Evolutionary conservation across 2,113 vertebrate species (phyloP), one percentile per base, ranked within the genome.

Genomic region (Spea bombifrons): DNA sequence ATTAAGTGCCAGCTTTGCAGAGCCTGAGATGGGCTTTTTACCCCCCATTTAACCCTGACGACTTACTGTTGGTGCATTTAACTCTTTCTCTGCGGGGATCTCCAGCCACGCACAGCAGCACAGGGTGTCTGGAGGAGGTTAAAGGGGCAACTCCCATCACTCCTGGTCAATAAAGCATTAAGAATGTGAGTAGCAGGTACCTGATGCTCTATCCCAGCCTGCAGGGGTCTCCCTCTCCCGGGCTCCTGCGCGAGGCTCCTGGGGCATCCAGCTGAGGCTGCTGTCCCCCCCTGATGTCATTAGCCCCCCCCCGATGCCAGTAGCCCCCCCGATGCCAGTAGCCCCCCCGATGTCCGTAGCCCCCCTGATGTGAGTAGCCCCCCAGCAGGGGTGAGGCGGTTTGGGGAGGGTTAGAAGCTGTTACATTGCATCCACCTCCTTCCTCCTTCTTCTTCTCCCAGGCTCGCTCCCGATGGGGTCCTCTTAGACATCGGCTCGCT

Each of bases 401-500:
- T 52, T 69, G 74, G 72, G 79, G 75, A 74, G 74, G 71, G 55
- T 72, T 74, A 70, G 50, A 64, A 71, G 44, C 30, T 30, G 30
- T 30, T 30, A 30, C 30, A 30, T 43, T 47, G 10, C 72, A 61
- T 61, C 65, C n/a, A 71, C 68, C 48, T 49, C 78, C 55, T 59
- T 70, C 52, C 8, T 17, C 48, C 17, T 13, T 44, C 80, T 30
- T 13, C 49, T 16, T 66, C 68, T 78, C 46, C 80, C 72, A 96
- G 96, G 91, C 83, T 87, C 59, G 86, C 95, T 81, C 83, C 89
- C 0, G 92, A 93, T 84, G 93, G 94, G 48, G 88, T 92, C 75
- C 92, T 94, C 82, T 88, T 90, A 90, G 94, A 96, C 89, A 92
- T 94, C 84, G 88, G 92, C 8, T 76, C 93, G 73, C 89, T 95